phyloP scores from a whole-genome alignment of 2,888 invertebrate species.

The Hemithea aestivaria region DNA sequence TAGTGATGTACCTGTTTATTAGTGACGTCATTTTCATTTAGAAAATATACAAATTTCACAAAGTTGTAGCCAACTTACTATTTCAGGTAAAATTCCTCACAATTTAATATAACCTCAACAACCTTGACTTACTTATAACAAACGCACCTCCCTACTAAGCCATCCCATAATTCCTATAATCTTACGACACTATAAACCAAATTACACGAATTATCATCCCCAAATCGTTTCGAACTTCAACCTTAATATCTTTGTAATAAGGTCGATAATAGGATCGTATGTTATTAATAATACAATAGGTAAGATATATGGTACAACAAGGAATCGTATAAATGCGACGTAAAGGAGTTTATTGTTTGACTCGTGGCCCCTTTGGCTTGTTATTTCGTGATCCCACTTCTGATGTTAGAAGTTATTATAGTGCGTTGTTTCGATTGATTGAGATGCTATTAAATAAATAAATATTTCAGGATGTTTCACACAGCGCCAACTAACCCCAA shows the following conservation, averaged over 20 bases:
- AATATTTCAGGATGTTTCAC: too few relatives aligned
- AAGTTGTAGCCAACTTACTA: too few relatives aligned
- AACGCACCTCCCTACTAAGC: conserved; percentile 9
- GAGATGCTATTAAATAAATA: too few relatives aligned
- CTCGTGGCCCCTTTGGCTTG: conserved; percentile 17
- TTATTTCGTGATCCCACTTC: conserved; percentile 5
- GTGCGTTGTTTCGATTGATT: too few relatives aligned
- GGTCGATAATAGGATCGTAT: conserved; percentile 13
- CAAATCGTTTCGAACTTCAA: conserved; percentile 3
- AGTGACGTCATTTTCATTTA: too few relatives aligned
- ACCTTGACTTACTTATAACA: background rate
- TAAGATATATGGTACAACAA: conserved; percentile 22
- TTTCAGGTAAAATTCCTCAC: too few relatives aligned
- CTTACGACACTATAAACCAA: conserved; percentile 23
- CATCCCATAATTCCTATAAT: conserved; percentile 21
- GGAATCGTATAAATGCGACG: conserved; percentile 30
- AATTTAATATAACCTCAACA: too few relatives aligned
- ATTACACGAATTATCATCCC: conserved; percentile 21
- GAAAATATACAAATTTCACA: too few relatives aligned
- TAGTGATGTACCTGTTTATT: too few relatives aligned
- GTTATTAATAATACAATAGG: conserved; percentile 20
- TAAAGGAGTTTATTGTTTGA: conserved; percentile 32
- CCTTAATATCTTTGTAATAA: conserved; percentile 10
- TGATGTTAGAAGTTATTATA: too few relatives aligned
- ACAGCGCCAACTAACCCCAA: too few relatives aligned